phyloP scores from a whole-genome alignment of 2,113 vertebrate genomes.

The Eulacestoma nigropectus region DNA sequence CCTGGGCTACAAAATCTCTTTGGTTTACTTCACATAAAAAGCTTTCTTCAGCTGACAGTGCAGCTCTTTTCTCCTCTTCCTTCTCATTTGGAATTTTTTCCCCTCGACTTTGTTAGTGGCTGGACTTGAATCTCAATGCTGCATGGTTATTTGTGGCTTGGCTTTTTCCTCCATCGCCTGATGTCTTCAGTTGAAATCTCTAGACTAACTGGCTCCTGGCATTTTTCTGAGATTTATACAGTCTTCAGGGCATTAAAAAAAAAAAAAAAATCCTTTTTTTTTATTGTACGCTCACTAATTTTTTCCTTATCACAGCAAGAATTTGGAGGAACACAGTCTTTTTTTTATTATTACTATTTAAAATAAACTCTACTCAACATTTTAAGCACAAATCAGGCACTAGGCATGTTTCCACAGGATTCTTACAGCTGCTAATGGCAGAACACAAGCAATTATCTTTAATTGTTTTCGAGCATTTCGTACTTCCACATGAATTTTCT shows the following conservation, averaged over 20 bases:
- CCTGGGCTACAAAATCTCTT: conserved; percentile 38
- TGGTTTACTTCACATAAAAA: conserved; percentile 40
- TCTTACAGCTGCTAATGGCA: not conserved
- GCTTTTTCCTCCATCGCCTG: not conserved
- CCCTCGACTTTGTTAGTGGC: conserved; percentile 18
- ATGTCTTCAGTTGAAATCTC: conserved; percentile 26
- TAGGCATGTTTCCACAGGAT: conserved; percentile 20
- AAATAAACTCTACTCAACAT: not conserved
- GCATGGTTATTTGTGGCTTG: conserved; percentile 57
- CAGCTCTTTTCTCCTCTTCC: conserved; percentile 52
- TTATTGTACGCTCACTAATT: not conserved
- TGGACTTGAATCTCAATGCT: conserved; percentile 46
- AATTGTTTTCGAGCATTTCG: not conserved
- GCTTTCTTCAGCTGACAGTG: conserved; percentile 47
- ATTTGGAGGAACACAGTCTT: not conserved
- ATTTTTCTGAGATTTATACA: conserved; percentile 36
- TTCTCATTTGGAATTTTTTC: conserved; percentile 21
- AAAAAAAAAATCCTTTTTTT: not conserved
- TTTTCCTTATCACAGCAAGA: not conserved
- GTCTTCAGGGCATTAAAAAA: not conserved
- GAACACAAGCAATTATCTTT: conserved; percentile 10
- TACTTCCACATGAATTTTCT: not conserved
- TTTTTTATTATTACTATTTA: not conserved
- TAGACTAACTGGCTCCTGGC: conserved; percentile 58
- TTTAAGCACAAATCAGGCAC: not conserved